Percentiles rank a stretch among this genome's conserved stretches.
Conservation (phyloP, 2,113 vertebrate species). For the Ancistrus triradiatus region DNA sequence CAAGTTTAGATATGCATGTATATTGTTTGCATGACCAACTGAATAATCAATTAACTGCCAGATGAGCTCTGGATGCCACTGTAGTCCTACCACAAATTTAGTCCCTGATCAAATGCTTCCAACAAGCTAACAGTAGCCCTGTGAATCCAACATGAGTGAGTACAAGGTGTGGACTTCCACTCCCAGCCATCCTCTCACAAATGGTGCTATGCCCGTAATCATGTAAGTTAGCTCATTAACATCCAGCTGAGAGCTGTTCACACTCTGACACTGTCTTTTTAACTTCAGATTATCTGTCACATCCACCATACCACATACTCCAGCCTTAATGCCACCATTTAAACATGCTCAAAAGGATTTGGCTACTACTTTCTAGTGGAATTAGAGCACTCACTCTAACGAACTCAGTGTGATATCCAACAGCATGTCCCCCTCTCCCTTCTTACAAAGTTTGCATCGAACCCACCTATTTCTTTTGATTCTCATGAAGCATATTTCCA, state of each 20-base stretch:
- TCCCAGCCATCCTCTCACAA: conserved; percentile 7
- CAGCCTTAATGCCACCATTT: background rate
- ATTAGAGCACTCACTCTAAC: conserved; percentile 9
- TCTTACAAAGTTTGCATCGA: background rate
- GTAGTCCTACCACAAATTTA: too few species aligned
- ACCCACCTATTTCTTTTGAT: background rate
- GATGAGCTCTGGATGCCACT: background rate
- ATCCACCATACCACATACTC: background rate
- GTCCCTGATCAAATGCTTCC: background rate
- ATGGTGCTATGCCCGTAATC: conserved; percentile 17
- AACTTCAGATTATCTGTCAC: conserved; percentile 18
- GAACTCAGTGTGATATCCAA: conserved; percentile 3
- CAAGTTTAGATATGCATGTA: background rate
- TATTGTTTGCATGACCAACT: too few species aligned
- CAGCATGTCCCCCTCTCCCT: conserved; percentile 2
- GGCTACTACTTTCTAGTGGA: background rate
- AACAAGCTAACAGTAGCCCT: conserved; percentile 10
- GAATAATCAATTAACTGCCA: too few species aligned
- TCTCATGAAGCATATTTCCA: conserved; percentile 4
- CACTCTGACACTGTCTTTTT: conserved; percentile 19
- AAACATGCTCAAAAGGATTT: conserved; percentile 6
- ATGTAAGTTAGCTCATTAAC: conserved; percentile 49
- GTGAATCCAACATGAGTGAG: background rate
- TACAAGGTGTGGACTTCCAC: conserved; percentile 16
- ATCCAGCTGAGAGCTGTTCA: conserved; percentile 45